Conservation (phyloP, 2,888 invertebrate genomes). For the Aphidoletes aphidimyza region DNA sequence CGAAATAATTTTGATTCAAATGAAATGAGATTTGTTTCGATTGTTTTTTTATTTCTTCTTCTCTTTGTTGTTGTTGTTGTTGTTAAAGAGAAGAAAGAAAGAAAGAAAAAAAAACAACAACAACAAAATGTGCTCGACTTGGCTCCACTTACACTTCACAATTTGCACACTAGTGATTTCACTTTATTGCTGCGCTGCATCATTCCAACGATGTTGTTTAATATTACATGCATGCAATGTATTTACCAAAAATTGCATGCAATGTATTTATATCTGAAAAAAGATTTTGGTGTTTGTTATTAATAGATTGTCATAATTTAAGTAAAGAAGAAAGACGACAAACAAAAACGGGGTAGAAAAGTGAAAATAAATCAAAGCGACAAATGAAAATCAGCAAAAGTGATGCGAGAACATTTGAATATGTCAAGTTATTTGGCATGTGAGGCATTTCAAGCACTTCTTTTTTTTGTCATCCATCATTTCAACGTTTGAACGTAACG, state of each 20-base stretch:
- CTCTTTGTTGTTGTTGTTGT: no score
- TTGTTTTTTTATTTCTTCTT: not conserved
- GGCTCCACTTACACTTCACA: slow-evolving; percentile 23
- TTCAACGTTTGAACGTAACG: not conserved
- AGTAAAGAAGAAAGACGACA: not conserved
- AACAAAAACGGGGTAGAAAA: not conserved
- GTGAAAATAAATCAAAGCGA: not conserved
- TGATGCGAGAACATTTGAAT: not conserved
- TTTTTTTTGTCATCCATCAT: not conserved
- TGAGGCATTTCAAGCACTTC: not conserved
- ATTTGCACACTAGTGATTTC: slow-evolving; percentile 22
- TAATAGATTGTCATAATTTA: slow-evolving; percentile 37
- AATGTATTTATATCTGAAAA: no score
- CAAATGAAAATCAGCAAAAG: no score
- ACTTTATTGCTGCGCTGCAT: slow-evolving; percentile 34
- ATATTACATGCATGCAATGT: not conserved
- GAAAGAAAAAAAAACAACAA: not conserved
- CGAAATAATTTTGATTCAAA: not conserved
- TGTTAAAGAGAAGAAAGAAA: not conserved
- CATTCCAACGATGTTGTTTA: not conserved
- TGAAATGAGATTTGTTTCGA: not conserved
- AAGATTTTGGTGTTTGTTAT: slow-evolving; percentile 28
- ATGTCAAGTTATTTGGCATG: slow-evolving; percentile 16
- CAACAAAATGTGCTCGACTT: not conserved
- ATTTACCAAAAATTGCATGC: not conserved